Evolutionary conservation across 2,797 vertebrate species (phyloP).

Genomic region (Mus minutoides): DNA sequence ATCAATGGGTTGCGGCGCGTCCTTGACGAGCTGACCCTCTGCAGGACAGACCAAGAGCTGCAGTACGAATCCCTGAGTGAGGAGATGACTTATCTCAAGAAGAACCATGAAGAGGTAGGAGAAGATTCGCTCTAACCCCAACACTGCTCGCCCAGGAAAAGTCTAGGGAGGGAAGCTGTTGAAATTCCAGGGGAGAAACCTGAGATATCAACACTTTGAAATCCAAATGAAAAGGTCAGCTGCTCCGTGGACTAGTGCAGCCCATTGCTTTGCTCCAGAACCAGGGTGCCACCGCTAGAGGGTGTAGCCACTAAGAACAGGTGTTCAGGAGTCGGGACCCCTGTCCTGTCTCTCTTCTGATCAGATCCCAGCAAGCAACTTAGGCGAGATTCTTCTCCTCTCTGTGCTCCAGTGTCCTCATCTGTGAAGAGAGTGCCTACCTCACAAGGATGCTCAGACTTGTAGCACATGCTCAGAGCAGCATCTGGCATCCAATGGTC

Average conservation of each 20-base stretch:
- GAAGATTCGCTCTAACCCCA: neutral
- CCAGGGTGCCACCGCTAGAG: neutral
- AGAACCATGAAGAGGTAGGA: constrained; percentile 83
- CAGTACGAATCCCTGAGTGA: constrained; percentile 83
- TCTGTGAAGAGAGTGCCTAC: neutral
- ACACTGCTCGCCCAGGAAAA: neutral
- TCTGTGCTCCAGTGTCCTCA: neutral
- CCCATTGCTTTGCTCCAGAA: neutral
- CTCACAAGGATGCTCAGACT: neutral
- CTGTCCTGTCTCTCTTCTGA: accelerated
- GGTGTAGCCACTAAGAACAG: neutral
- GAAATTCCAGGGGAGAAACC: neutral
- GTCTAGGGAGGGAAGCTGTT: accelerated
- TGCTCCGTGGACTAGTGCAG: neutral
- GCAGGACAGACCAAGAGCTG: constrained; percentile 82
- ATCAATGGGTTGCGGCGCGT: constrained; percentile 82
- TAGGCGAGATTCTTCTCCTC: neutral
- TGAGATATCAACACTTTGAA: neutral
- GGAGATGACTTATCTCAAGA: constrained; percentile 81
- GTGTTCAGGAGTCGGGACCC: accelerated
- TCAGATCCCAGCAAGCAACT: neutral
- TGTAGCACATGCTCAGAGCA: neutral
- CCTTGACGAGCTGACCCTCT: constrained; percentile 81
- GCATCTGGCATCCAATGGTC: no score
- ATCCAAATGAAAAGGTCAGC: neutral